Evolutionary conservation across 2,113 vertebrate genomes (phyloP).

Genomic region (Mugil cephalus): DNA sequence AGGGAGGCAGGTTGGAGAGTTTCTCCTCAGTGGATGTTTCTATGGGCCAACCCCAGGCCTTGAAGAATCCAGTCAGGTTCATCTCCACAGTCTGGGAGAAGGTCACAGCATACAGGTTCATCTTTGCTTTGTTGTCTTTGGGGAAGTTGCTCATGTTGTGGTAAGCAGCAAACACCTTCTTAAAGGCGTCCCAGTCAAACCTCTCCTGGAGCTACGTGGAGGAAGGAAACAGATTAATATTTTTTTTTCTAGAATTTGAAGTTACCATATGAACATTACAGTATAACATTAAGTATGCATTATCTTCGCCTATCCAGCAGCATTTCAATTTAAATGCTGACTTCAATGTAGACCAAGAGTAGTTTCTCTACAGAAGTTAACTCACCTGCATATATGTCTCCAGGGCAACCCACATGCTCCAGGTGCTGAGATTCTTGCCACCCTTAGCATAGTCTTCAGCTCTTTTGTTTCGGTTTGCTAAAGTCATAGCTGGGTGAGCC

Average conservation of each 20-base stretch:
- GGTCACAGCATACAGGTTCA: slow-evolving; percentile 86
- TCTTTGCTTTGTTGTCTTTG: slow-evolving; percentile 78
- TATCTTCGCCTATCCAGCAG: too few species aligned
- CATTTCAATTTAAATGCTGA: too few species aligned
- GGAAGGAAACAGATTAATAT: neutral
- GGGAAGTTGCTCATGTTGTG: slow-evolving; percentile 74
- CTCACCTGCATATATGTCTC: slow-evolving; percentile 87
- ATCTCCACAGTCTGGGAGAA: slow-evolving; percentile 82
- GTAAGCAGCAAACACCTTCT: slow-evolving; percentile 83
- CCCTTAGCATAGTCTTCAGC: slow-evolving; percentile 43
- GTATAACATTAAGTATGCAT: too few species aligned
- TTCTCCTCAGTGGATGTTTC: slow-evolving; percentile 65
- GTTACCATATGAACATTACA: too few species aligned
- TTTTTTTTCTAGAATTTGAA: too few species aligned
- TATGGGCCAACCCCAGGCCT: slow-evolving; percentile 88
- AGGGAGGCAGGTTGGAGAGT: slow-evolving; percentile 78
- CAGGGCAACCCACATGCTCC: slow-evolving; percentile 78
- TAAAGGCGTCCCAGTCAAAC: slow-evolving; percentile 88
- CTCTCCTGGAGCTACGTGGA: slow-evolving; percentile 83
- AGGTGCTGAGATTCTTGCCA: slow-evolving; percentile 62
- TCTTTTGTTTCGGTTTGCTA: slow-evolving; percentile 20
- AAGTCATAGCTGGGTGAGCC: slow-evolving; percentile 62
- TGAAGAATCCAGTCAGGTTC: slow-evolving; percentile 85
- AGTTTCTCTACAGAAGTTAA: neutral
- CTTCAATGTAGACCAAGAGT: too few species aligned